Percentiles rank a stretch among this genome's conserved stretches.
Conservation (phyloP, 2,797 vertebrate genomes). For the Aeoliscus strigatus region DNA sequence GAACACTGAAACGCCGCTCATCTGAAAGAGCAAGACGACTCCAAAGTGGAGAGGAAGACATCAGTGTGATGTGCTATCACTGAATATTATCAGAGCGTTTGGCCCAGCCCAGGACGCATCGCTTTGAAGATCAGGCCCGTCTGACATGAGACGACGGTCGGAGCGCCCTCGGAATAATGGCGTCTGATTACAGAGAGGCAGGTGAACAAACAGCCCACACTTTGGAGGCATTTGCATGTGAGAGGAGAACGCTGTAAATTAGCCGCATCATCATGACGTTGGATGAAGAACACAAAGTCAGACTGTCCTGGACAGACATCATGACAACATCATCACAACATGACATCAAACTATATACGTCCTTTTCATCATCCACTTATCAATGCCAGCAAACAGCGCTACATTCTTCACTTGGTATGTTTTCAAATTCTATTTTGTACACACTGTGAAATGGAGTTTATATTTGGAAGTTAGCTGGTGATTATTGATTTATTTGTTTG, state of each 20-base stretch:
- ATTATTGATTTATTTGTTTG: too few relatives aligned
- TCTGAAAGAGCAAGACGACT: slow-evolving; percentile 23
- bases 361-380: too few relatives aligned
- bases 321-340: too few relatives aligned
- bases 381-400: too few relatives aligned
- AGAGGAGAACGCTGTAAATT: slow-evolving; percentile 32
- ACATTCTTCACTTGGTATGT: too few relatives aligned
- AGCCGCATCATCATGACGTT: slow-evolving; percentile 11
- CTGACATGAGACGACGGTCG: slow-evolving; percentile 47
- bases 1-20: background rate
- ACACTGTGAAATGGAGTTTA: too few relatives aligned
- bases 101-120: slow-evolving; percentile 17
- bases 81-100: slow-evolving; percentile 43
- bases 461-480: too few relatives aligned
- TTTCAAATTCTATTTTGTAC: too few relatives aligned
- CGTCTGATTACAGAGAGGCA: slow-evolving; percentile 41
- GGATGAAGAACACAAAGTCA: slow-evolving; percentile 6
- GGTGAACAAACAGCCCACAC: slow-evolving; percentile 40
- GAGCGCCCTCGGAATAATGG: slow-evolving; percentile 43
- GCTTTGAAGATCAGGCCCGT: slow-evolving; percentile 54
- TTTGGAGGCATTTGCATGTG: slow-evolving; percentile 41
- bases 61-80: slow-evolving; percentile 37
- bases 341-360: too few relatives aligned
- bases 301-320: background rate
- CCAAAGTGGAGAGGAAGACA: slow-evolving; percentile 29